A percentile compares a stretch with the other conserved stretches of the same genome.
Evolutionary conservation across 2,113 vertebrate genomes (phyloP).

Genomic region (Mystacornis crossleyi): DNA sequence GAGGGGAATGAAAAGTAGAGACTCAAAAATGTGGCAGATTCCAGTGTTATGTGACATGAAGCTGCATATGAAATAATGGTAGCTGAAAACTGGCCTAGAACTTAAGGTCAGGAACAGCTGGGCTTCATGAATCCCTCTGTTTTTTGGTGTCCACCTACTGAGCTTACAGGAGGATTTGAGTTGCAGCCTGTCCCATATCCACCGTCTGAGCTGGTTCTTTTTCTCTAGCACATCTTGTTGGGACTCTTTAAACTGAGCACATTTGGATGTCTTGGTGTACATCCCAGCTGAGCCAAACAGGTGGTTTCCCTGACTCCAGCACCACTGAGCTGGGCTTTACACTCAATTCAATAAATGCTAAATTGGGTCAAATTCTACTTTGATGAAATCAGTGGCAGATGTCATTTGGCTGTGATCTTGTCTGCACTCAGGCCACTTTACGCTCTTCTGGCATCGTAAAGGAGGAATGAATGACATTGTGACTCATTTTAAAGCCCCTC

Average conservation of each 20-base stretch:
- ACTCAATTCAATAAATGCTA: neutral
- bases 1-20: rapidly evolving
- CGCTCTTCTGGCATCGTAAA: neutral
- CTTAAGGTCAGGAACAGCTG: neutral
- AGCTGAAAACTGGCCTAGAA: neutral
- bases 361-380: neutral
- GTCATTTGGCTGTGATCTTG: neutral
- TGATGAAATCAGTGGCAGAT: neutral
- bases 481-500: neutral
- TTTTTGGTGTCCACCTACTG: neutral
- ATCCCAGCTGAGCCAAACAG: neutral
- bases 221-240: neutral
- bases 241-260: neutral
- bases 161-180: neutral
- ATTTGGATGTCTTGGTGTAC: neutral
- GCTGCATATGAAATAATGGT: neutral
- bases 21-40: neutral
- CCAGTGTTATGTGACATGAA: neutral
- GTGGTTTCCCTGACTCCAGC: neutral
- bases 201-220: rapidly evolving
- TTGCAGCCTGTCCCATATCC: rapidly evolving
- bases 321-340: neutral
- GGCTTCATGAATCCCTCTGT: neutral
- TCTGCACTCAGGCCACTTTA: neutral
- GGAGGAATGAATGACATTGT: neutral